Base-by-base conservation (phyloP, 2,797 vertebrate species). In the Thunnus albacares region DNA sequence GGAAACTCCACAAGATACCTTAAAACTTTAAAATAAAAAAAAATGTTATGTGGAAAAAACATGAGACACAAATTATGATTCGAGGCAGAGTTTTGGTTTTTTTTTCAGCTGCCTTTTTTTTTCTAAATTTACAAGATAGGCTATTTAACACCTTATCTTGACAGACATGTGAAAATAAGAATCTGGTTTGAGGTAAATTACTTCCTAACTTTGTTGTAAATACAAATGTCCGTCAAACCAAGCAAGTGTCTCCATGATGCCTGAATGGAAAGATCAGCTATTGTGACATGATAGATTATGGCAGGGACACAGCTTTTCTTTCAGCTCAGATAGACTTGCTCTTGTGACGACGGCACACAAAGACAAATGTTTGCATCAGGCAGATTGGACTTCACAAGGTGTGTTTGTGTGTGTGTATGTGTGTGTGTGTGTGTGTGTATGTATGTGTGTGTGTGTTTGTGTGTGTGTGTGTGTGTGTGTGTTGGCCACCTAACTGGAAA, bases 361-460 rank as follows among this genome's bases (percentile, higher is more conserved):
- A 82, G 82, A 90, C 73, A 87, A 88, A 88, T 47, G 79, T 81
- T 84, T 75, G 65, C 58, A 81, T 89, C 81, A 78, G 74, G 79
- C 82, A 79, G 75, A 83, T 69, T 69, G 66, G 64, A 81, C 82
- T 77, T 78, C 55, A 79, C 58, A 41, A 63, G 15, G 61, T 47
- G 24, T 47, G 30, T 61, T 57, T 69, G 35, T 30, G 20, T 24
- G 45, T 41, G 38, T 69, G 43, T 33, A 22, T 63, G 45, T 63
- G 33, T 55, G 43, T 53, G 43, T 53, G 43, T 68, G 28, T 62
- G 65, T 61, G 20, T 43, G 33, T 59, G 64, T 59, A 52, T 41
- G 12, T 41, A 2, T 26, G 22, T 55, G 52, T 12, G 52, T 15
- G 60, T 33, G 49, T 12, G 52, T 15, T 45, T 33, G 38, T 35